Evolutionary conservation across 2,797 vertebrate species (phyloP).

Genomic region (Arremon brunneinucha): DNA sequence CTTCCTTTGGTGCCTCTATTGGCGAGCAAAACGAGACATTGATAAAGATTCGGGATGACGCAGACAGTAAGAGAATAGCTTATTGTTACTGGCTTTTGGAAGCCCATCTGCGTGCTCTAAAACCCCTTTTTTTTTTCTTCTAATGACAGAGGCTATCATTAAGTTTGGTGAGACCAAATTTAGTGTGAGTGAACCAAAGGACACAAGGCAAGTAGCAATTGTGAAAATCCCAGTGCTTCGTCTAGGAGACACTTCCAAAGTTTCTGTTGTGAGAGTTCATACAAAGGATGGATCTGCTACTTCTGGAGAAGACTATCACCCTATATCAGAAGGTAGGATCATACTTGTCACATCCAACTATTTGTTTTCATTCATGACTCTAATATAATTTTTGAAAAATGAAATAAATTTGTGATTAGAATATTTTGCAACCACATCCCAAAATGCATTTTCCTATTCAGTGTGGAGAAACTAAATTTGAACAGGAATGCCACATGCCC

Average conservation of each 20-base stretch:
- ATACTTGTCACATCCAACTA: not conserved
- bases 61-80: conserved; percentile 85
- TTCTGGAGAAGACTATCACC: conserved; percentile 93
- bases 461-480: not conserved
- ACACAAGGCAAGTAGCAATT: conserved; percentile 76
- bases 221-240: conserved; percentile 87
- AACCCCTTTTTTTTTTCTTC: not conserved
- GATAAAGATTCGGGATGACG: conserved; percentile 85
- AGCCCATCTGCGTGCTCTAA: not conserved
- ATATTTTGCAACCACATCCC: not conserved
- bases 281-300: conserved; percentile 93
- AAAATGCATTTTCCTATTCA: not conserved
- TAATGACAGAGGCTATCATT: conserved; percentile 85
- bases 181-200: conserved; percentile 87
- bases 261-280: conserved; percentile 91
- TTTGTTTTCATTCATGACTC: not conserved
- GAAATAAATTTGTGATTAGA: not conserved
- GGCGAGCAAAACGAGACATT: conserved; percentile 87
- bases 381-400: not conserved
- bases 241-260: conserved; percentile 87
- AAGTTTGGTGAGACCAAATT: conserved; percentile 90
- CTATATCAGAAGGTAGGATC: conserved; percentile 86
- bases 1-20: conserved; percentile 86
- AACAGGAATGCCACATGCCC: not conserved
- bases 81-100: not conserved